These are phyloP conservation scores for Sarcophaga carnaria DNA, from an alignment of 2,888 invertebrate genomes.

Conservation along the genomic window DNA sequence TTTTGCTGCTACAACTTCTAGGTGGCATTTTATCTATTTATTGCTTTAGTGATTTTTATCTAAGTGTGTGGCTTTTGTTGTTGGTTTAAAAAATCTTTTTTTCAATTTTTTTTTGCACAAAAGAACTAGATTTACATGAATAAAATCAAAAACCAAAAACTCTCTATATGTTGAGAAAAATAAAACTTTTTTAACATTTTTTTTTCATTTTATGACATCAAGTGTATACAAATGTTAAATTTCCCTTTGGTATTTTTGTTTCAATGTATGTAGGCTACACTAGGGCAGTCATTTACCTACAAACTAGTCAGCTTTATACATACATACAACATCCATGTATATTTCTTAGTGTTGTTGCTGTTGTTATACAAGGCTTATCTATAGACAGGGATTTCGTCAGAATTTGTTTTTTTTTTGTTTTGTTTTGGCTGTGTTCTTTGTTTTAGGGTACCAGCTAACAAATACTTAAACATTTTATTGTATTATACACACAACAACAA, in stretches of 20 bases:
- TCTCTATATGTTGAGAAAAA: conserved; percentile 11
- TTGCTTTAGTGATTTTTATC: conserved; percentile 80
- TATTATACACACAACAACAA: background rate
- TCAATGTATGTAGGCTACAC: conserved; percentile 35
- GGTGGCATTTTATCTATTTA: conserved; percentile 79
- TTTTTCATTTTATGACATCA: conserved; percentile 71
- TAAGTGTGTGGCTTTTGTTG: conserved; percentile 73
- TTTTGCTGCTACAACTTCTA: conserved; percentile 43
- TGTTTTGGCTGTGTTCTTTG: conserved; percentile 25
- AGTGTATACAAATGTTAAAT: conserved; percentile 70
- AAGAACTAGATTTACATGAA: conserved; percentile 58
- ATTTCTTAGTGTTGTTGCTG: background rate
- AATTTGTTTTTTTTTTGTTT: conserved; percentile 20
- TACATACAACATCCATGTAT: background rate
- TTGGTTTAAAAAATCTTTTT: conserved; percentile 43
- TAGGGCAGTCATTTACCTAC: conserved; percentile 21
- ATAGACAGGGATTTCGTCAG: conserved; percentile 66
- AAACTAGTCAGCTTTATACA: background rate
- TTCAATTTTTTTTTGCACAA: conserved; percentile 63
- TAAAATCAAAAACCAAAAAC: conserved; percentile 16
- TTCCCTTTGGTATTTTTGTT: conserved; percentile 63
- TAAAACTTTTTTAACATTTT: conserved; percentile 65
- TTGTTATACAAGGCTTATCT: conserved; percentile 54
- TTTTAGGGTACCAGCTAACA: conserved; percentile 37
- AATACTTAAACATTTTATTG: conserved; percentile 53